Conservation (phyloP, 2,888 invertebrate species). For the Plebejus anna region DNA sequence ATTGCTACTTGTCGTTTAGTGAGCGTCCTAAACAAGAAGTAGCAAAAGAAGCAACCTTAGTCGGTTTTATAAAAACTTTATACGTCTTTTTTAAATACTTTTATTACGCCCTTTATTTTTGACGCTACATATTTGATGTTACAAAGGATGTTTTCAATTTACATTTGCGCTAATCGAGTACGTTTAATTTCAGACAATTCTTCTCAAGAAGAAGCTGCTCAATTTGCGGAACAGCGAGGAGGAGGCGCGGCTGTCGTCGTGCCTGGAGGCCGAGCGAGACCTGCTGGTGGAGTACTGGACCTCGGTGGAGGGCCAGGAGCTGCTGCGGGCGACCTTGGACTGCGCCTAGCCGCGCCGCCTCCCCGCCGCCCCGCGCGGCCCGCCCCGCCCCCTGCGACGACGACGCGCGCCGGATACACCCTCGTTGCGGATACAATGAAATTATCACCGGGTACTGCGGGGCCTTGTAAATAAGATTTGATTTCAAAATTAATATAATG, state of each 20-base stretch:
- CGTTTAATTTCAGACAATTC: constrained; percentile 80
- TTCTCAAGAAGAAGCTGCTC: constrained; percentile 69
- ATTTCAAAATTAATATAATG: constrained; percentile 14
- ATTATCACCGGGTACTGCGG: background rate
- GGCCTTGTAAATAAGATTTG: background rate
- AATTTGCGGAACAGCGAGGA: constrained; percentile 72
- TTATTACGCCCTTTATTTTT: background rate
- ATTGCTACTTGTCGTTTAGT: background rate
- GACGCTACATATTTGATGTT: background rate
- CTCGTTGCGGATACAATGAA: background rate
- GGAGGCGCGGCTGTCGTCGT: constrained; percentile 81
- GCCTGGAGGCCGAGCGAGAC: constrained; percentile 84
- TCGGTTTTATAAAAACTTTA: background rate
- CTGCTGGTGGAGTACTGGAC: constrained; percentile 87
- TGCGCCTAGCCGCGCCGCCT: constrained; percentile 34
- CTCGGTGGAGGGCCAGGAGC: constrained; percentile 83
- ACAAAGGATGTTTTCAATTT: background rate
- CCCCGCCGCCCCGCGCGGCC: background rate
- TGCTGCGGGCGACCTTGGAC: constrained; percentile 47
- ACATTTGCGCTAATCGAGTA: background rate
- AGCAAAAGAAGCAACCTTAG: too few relatives aligned
- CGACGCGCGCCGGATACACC: background rate
- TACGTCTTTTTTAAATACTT: background rate
- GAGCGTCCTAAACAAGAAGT: background rate
- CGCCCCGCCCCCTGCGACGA: background rate